Evolutionary conservation across 2,888 invertebrate genomes (phyloP).

Genomic region (Amitus sp.): DNA sequence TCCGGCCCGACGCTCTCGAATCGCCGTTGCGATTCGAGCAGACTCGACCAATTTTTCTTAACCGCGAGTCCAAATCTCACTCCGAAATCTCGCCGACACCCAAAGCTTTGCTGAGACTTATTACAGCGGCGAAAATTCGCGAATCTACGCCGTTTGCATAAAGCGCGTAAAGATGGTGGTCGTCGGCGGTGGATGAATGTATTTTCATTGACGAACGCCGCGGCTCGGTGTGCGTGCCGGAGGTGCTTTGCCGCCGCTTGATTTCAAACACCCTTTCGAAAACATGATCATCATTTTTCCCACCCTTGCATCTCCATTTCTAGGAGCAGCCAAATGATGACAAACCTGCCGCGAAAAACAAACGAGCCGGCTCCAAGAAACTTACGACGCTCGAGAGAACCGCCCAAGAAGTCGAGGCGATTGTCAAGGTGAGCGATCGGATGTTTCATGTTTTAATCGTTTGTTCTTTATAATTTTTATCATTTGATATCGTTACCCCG

Average conservation of each 20-base stretch:
- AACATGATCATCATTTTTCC: too few relatives aligned
- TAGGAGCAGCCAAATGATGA: slow-evolving; percentile 60
- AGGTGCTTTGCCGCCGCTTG: too few relatives aligned
- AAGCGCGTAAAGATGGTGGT: slow-evolving; percentile 61
- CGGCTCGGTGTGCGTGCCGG: too few relatives aligned
- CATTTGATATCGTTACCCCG: slow-evolving; percentile 30
- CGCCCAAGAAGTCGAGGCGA: slow-evolving; percentile 68
- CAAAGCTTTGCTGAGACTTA: neutral
- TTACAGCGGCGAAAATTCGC: slow-evolving; percentile 44
- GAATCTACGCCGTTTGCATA: slow-evolving; percentile 59
- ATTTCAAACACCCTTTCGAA: too few relatives aligned
- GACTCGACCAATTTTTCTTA: too few relatives aligned
- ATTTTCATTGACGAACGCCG: slow-evolving; percentile 43
- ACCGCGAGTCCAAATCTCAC: too few relatives aligned
- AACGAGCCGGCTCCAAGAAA: slow-evolving; percentile 67
- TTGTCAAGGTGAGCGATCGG: slow-evolving; percentile 65
- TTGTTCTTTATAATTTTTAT: slow-evolving; percentile 5
- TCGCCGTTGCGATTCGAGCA: too few relatives aligned
- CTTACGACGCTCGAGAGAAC: slow-evolving; percentile 67
- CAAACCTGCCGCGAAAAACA: slow-evolving; percentile 64
- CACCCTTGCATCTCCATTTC: slow-evolving; percentile 34
- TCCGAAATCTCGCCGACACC: neutral
- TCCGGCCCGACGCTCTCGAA: slow-evolving; percentile 49
- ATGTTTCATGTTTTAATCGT: slow-evolving; percentile 29
- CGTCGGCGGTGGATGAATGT: too few relatives aligned